phyloP scores from a whole-genome alignment of 2,888 invertebrate genomes.

The Nephrocerus scutellatus region DNA sequence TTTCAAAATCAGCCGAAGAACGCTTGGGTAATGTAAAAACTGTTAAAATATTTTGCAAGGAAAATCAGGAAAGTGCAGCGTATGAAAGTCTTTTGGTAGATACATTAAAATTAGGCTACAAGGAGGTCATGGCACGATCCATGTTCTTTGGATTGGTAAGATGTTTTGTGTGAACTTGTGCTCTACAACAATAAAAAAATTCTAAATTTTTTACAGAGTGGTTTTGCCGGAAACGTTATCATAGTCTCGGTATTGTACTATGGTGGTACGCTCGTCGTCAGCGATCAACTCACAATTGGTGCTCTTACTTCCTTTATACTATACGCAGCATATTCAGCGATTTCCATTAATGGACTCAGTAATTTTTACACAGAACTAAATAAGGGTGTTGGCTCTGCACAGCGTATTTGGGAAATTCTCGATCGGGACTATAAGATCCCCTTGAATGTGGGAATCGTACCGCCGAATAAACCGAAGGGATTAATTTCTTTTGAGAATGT shows the following conservation, averaged over 20 bases:
- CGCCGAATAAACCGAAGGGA: constrained; percentile 46
- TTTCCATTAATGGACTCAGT: constrained; percentile 83
- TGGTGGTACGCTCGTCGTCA: constrained; percentile 82
- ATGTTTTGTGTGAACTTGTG: constrained; percentile 5
- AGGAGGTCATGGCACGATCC: constrained; percentile 79
- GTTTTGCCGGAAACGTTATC: constrained; percentile 82
- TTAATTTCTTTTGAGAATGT: constrained; percentile 70
- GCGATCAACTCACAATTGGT: constrained; percentile 71
- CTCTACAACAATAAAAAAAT: background rate
- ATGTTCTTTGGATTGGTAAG: constrained; percentile 84
- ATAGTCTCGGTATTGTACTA: constrained; percentile 87
- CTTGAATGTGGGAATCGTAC: constrained; percentile 48
- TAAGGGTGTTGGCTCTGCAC: constrained; percentile 86
- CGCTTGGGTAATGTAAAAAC: constrained; percentile 86
- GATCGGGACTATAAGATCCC: constrained; percentile 75
- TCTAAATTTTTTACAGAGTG: constrained; percentile 54
- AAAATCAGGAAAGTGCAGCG: constrained; percentile 63
- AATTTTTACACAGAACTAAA: constrained; percentile 91
- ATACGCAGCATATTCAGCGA: constrained; percentile 89
- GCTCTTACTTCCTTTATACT: constrained; percentile 87
- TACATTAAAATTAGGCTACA: constrained; percentile 71
- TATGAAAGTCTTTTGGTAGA: constrained; percentile 64
- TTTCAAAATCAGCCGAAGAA: constrained; percentile 77
- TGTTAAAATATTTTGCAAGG: constrained; percentile 87
- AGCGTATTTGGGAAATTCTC: constrained; percentile 81